Base-by-base conservation (phyloP, 2,113 vertebrate species). In the Turdus rufiventris region DNA sequence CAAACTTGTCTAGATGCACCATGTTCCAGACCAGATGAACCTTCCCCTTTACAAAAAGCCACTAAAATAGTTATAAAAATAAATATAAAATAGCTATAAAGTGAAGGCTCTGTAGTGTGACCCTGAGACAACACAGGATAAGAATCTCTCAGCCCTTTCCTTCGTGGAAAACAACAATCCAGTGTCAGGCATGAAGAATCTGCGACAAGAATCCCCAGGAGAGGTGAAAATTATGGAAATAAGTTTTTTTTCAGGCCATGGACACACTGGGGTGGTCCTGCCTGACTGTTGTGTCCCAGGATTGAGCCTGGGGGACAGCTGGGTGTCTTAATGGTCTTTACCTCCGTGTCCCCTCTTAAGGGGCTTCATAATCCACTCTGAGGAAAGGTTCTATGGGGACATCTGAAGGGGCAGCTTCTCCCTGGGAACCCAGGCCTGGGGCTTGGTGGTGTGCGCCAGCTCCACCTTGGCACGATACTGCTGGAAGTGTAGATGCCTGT, bases 161-260 rank as follows among this genome's bases (percentile, higher is more conserved):
- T 5, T 48, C 61, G 16, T 5, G 68, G 29, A 26, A 34, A 48
- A 4, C 9, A 5, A 13, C 1, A 16, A 29, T 14, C 7, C 45
- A 28, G 6, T 16, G 17, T 6, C 0, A 0, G 7, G 36, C 18
- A 6, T 0, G 0, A 57, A 54, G 58, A 7, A 38, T 23, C 48
- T 17, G 43, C 16, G 15, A 7, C 0, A 1, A 34, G 26, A 81
- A 6, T 25, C 15, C 13, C 4, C 13, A 14, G 38, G 5, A 56
- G 14, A 23, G 12, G 28, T 4, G 23, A 14, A 56, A 79, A 36
- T 34, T 1, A 2, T 10, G 3, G 8, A 7, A 62, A 18, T 23
- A 3, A 3, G 11, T 0, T 4, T 16, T 31, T 34, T 66, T 24
- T 9, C 20, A 18, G 34, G 53, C 5, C 4, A 0, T 0, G 70